These are phyloP conservation scores for Limnephilus marmoratus DNA, from an alignment of 2,888 invertebrate species.

Conservation along the genomic window DNA sequence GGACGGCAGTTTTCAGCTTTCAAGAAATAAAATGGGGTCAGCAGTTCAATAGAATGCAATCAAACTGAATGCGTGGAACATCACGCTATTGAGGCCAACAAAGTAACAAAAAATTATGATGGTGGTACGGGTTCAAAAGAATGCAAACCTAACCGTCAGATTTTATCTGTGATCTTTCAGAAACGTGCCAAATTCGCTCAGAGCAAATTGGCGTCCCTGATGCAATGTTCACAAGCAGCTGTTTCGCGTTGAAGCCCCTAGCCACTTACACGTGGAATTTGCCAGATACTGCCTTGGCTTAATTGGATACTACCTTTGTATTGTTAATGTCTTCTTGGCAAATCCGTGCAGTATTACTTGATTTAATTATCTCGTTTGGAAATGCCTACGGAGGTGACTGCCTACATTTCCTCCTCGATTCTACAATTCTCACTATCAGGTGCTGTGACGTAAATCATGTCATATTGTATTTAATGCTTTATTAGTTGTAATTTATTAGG, in stretches of 20 bases:
- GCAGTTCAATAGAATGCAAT: background rate
- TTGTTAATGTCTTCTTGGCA: conserved; percentile 39
- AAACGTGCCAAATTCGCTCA: background rate
- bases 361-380: conserved; percentile 35
- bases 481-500: background rate
- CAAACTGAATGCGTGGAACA: background rate
- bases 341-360: conserved; percentile 8
- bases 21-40: background rate
- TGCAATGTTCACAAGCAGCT: conserved; percentile 30
- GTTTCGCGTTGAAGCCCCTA: conserved; percentile 9
- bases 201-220: conserved; percentile 9
- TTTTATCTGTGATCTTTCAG: conserved; percentile 2
- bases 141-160: background rate
- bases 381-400: background rate
- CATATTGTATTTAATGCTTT: background rate
- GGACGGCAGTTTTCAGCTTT: background rate
- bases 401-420: background rate
- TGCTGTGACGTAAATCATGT: background rate
- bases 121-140: background rate
- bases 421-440: background rate
- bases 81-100: too few relatives aligned
- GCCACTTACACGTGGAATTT: conserved; percentile 38
- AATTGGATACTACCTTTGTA: conserved; percentile 46
- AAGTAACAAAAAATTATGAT: background rate
- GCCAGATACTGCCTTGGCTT: conserved; percentile 38